A percentile compares a stretch with the other conserved stretches of the same genome.
phyloP scores from a whole-genome alignment of 2,113 vertebrate species.

The Onychostruthus taczanowskii region DNA sequence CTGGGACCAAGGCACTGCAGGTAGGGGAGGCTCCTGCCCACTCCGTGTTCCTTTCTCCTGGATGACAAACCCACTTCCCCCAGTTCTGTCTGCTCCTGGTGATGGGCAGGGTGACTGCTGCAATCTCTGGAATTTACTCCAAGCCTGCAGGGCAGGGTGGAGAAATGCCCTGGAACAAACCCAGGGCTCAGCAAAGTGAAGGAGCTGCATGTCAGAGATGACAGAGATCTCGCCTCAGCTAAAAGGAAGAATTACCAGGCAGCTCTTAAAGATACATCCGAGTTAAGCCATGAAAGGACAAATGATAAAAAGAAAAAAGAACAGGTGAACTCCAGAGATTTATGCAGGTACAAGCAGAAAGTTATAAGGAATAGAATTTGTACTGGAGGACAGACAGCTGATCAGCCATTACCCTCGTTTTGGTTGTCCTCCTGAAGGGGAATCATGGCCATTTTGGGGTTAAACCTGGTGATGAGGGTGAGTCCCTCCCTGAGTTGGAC shows the following conservation, averaged over 20 bases:
- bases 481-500: background rate
- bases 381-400: background rate
- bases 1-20: constrained; percentile 89
- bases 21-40: constrained; percentile 52
- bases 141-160: background rate
- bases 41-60: fast-evolving
- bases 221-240: background rate
- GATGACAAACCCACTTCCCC: background rate
- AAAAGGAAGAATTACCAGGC: background rate
- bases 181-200: background rate
- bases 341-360: background rate
- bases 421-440: background rate
- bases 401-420: background rate
- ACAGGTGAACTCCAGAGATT: background rate
- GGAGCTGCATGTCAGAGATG: fast-evolving
- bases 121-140: background rate
- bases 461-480: background rate
- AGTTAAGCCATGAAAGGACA: background rate
- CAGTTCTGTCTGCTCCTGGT: background rate
- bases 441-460: fast-evolving
- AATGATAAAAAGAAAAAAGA: background rate
- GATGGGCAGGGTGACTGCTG: background rate
- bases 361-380: background rate
- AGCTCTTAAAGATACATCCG: background rate
- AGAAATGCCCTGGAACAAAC: background rate